Evolutionary conservation across 2,888 invertebrate genomes (phyloP).

Genomic region (Tetrapedia diversipes): DNA sequence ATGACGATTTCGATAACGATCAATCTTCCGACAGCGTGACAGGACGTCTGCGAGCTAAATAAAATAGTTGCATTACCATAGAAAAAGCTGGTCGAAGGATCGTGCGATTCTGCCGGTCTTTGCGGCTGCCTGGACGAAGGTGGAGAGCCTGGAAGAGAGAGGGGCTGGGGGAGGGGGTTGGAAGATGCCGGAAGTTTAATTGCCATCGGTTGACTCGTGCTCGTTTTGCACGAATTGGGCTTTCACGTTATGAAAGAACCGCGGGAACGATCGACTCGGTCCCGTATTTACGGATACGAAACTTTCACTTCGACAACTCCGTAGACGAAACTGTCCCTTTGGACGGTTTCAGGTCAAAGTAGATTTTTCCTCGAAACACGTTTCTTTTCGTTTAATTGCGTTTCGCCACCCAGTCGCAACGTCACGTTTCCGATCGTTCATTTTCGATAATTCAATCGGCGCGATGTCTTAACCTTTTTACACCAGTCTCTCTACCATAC

Average conservation of each 20-base stretch:
- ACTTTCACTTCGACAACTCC: conserved; percentile 21
- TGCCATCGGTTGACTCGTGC: conserved; percentile 21
- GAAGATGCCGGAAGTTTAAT: conserved; percentile 43
- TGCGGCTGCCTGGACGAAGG: neutral
- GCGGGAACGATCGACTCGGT: conserved; percentile 14
- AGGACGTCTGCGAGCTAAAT: conserved; percentile 17
- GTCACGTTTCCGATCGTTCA: neutral
- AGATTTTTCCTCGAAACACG: conserved; percentile 15
- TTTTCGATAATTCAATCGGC: conserved; percentile 6
- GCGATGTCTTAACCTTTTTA: neutral
- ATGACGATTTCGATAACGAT: conserved; percentile 34
- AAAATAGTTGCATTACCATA: conserved; percentile 20
- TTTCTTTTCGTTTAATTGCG: conserved; percentile 7
- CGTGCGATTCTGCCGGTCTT: neutral
- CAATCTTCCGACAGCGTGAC: conserved; percentile 20
- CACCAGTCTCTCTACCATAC: too few species aligned
- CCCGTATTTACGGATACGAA: conserved; percentile 23
- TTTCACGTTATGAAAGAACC: conserved; percentile 37
- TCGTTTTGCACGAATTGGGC: conserved; percentile 24
- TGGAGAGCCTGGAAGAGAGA: too few species aligned
- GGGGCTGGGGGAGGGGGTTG: too few species aligned
- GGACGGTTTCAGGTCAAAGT: neutral
- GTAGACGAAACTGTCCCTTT: neutral
- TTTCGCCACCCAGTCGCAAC: neutral
- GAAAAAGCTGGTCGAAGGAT: neutral